phyloP scores from a whole-genome alignment of 2,888 invertebrate species.

The Eurois occulta region DNA sequence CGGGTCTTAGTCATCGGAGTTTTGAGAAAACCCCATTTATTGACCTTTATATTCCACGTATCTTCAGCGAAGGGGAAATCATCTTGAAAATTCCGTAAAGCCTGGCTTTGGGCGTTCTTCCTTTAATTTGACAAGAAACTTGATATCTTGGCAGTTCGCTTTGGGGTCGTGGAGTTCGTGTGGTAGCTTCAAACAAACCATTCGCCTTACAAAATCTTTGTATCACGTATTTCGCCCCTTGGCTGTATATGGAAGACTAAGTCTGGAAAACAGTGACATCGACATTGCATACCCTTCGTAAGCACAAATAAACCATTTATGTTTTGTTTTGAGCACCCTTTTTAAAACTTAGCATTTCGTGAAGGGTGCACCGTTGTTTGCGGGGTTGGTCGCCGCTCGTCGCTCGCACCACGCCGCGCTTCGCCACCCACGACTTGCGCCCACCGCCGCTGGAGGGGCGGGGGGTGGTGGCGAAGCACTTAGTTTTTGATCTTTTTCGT shows the following conservation, averaged over 20 bases:
- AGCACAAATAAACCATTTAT: constrained; percentile 6
- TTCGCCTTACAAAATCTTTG: not conserved
- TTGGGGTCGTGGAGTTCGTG: not conserved
- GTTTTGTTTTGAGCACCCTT: constrained; percentile 13
- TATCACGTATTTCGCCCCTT: not conserved
- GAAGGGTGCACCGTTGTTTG: constrained; percentile 9
- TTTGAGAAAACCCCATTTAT: constrained; percentile 13
- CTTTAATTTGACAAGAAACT: constrained; percentile 1
- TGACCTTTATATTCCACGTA: not conserved
- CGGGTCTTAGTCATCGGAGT: constrained; percentile 13
- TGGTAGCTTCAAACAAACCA: not conserved
- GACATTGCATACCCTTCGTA: not conserved
- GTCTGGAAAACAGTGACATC: not conserved
- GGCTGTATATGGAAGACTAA: not conserved
- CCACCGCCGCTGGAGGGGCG: not conserved
- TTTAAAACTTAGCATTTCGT: not conserved
- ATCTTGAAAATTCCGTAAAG: not conserved
- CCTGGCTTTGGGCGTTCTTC: not conserved
- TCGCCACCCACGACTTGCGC: constrained; percentile 30
- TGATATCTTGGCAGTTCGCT: too few species aligned
- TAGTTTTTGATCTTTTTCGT: constrained; percentile 40
- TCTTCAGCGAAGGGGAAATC: not conserved
- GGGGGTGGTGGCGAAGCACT: constrained; percentile 11
- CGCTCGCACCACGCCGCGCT: not conserved
- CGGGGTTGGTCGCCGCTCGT: not conserved